phyloP scores from a whole-genome alignment of 2,113 vertebrate genomes.

The Sula dactylatra region DNA sequence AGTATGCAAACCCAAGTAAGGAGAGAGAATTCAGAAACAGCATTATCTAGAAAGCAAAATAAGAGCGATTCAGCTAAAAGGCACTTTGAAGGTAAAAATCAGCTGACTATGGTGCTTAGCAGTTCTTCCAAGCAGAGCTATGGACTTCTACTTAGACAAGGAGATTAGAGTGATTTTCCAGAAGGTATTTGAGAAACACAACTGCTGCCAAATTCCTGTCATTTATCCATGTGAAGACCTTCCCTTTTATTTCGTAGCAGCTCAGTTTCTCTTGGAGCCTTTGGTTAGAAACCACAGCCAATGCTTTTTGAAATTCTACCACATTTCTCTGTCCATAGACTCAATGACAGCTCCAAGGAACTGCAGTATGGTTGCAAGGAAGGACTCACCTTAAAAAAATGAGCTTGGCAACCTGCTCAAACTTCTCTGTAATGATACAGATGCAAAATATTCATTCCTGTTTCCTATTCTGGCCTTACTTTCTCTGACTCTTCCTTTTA shows the following conservation, averaged over 20 bases:
- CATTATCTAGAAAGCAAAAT: not conserved
- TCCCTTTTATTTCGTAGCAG: not conserved
- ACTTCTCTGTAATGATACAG: rapidly evolving
- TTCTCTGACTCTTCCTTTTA: not conserved
- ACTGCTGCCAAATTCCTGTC: not conserved
- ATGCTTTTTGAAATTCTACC: not conserved
- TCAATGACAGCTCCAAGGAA: not conserved
- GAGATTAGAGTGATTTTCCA: not conserved
- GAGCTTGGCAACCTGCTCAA: not conserved
- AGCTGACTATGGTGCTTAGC: not conserved
- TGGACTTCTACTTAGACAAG: rapidly evolving
- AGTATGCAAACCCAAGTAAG: not conserved
- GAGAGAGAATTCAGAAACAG: not conserved
- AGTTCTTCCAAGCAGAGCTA: not conserved
- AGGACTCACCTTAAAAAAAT: not conserved
- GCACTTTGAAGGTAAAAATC: not conserved
- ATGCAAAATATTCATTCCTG: not conserved
- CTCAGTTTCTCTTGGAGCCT: not conserved
- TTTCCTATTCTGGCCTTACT: not conserved
- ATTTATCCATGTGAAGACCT: not conserved
- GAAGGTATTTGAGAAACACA: not conserved
- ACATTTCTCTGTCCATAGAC: not conserved
- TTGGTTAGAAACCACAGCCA: not conserved
- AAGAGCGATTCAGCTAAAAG: not conserved
- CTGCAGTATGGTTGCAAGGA: rapidly evolving